Evolutionary conservation across 2,113 vertebrate genomes (phyloP), one percentile per base, ranked within the genome.

Genomic region (Candoia aspera): DNA sequence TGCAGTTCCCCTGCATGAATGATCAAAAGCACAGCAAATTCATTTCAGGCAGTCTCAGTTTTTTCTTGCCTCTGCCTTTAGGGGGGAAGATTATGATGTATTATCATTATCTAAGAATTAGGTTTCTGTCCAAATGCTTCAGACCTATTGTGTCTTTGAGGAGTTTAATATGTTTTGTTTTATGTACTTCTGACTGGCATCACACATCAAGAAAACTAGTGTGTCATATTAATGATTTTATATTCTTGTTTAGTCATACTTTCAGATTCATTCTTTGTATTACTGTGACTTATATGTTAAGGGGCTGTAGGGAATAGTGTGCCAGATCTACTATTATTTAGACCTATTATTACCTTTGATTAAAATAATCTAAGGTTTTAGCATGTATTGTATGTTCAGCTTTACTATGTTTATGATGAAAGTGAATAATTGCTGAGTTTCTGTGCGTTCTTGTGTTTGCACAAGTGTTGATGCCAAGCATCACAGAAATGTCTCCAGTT

Each of bases 21-120:
- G 98, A 98, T 98, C 98, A 98, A 98, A 97, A 97, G 96, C 95
- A 0, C 79, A 96, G 96, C 95, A 96, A 97, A 96, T 98, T 98
- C 97, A 97, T 97, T 97, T 97, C 97, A 98, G 97, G 97, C 97
- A 94, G 97, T 97, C 97, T 97, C 97, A 97, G 97, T 97, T 97
- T 97, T 96, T 97, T 98, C 98, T 98, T 97, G 97, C 97, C 97
- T 97, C 96, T 98, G 96, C 96, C 96, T 97, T 97, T 95, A 98
- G 96, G 97, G 96, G 96, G 94, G 95, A 96, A 98, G 97, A 97
- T 98, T 98, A 97, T 83, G 91, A 97, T 84, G 92, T 92, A 95
- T 97, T 97, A 97, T 97, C 96, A 85, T 96, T 97, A 97, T 92
- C 94, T 95, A 93, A 94, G 96, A 96, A 95, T 92, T 94, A 57